Base-by-base conservation (phyloP, 92 coral and sea anemone genomes). In the Paragorgia papillata region DNA sequence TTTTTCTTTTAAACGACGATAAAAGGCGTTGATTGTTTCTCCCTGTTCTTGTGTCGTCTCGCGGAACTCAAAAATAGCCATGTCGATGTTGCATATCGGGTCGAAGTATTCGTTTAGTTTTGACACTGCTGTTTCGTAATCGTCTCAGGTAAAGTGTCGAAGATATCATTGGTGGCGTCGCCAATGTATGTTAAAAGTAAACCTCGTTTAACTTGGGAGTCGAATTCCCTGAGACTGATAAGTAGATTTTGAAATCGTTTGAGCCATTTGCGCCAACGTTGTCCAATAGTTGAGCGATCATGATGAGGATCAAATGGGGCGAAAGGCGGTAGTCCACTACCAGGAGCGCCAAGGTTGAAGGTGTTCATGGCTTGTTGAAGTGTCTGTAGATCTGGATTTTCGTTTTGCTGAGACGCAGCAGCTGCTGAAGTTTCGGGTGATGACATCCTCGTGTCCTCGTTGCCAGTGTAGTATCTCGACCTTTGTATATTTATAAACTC, bases 181-280 rank as follows among this genome's bases (percentile, higher is more conserved):
- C 85, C 79, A 49, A 85, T 74, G 57, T 80, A 85, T 20, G 89
- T 74, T 73, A 85, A 69, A 54, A 85, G 85, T 32, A 80, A 73
- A 32, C 85, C 89, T 26, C 79, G 65, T 63, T 34, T 60, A 73
- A 85, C 51, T 21, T 49, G 58, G n/a, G 79, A 66, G 50, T 83
- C 71, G 54, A 83, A 83, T 75, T 74, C 67, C 10, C n/a, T n/a
- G 57, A 83, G 15, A 51, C 66, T 82, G 63, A 81, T 39, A 24
- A 81, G 69, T 32, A 71, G 57, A 26, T 66, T 69, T 69, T 69
- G 59, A 60, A 69, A 78, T 9, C 55, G 66, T n/a, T 73, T 62
- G 20, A 44, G 34, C 84, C 84, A 79, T 57, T 84, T 79, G 35
- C 30, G 60, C 81, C 74, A 82, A 17, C 86, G n/a, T 29, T 73